These are phyloP conservation scores for Tetragonisca angustula DNA, from an alignment of 2,888 invertebrate species.

Conservation along the genomic window DNA sequence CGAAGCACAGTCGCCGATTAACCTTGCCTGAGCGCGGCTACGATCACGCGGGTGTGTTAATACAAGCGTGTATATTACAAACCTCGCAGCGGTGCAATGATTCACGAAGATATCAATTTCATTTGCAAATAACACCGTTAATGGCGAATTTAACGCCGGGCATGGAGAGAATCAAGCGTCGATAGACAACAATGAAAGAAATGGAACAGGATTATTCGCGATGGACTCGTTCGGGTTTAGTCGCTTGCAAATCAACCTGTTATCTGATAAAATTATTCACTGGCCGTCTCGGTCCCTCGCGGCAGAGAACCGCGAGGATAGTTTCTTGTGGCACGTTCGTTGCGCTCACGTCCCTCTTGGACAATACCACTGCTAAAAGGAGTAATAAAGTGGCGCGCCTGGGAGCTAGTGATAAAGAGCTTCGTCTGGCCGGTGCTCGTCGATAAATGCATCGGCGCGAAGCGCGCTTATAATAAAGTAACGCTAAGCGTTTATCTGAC, in stretches of 20 bases:
- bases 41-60: conserved; percentile 24
- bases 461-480: conserved; percentile 50
- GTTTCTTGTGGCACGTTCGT: conserved; percentile 23
- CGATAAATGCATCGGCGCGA: conserved; percentile 39
- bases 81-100: not conserved
- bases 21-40: conserved; percentile 64
- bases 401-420: conserved; percentile 73
- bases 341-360: conserved; percentile 52
- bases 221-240: conserved; percentile 35
- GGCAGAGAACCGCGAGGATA: not conserved
- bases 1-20: conserved; percentile 63
- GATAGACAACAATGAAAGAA: not conserved
- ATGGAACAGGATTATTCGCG: conserved; percentile 33
- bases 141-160: not conserved
- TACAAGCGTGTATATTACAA: not conserved
- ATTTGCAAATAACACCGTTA: not conserved
- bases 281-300: conserved; percentile 44
- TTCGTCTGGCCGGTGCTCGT: conserved; percentile 24
- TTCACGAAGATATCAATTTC: not conserved
- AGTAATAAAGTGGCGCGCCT: conserved; percentile 74
- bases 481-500: conserved; percentile 44
- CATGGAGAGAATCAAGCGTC: not conserved
- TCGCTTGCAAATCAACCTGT: conserved; percentile 51
- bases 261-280: conserved; percentile 60
- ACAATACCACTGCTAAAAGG: conserved; percentile 80